Evolutionary conservation across 2,888 invertebrate species (phyloP), one percentile per base, ranked within the genome.

Genomic region (Eupelmus urozonus): DNA sequence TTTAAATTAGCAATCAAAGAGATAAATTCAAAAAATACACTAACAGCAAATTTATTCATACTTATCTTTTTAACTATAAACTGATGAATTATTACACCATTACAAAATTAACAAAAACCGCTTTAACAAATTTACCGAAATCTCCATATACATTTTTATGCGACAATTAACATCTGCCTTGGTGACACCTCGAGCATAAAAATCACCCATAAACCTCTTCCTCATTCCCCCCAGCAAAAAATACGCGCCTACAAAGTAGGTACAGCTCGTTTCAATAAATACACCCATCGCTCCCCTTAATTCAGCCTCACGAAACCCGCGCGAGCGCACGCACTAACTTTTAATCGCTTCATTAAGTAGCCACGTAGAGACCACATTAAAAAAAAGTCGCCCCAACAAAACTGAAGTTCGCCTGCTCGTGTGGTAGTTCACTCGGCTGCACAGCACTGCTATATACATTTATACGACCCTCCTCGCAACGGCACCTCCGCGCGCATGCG

Each of bases 281-380:
- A 60, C 34, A n/a, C n/a, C 34, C 18, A 18, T 7, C 4, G 34
- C 23, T 13, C 42, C 42, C 23, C 16, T 42, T 62, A 62, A 62
- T 13, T 62, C 40, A 62, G 23, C n/a, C n/a, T 42, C 42, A 18
- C 25, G 20, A 62, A 16, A 9, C n/a, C 62, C 42, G 11, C 25
- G 20, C 23, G 18, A 57, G 20, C 23, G 42, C 42, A 18, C 40
- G 25, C 40, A 16, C 40, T 9, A 45, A 69, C 59, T 59, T 59
- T 70, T 70, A 70, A 70, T 70, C 70, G 49, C 70, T 70, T 70
- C 59, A 49, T 70, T 70, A 59, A 59, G 11, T 57, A 18, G 20
- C 18, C 42, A 3, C 55, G 40, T 23, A 42, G 9, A 18, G 13
- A 5, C 57, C 16, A 18, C 20, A 49, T 49, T 49, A 53, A 53